Evolutionary conservation across 2,797 vertebrate genomes (phyloP).

Genomic region (Neosilurus hyrtlii): DNA sequence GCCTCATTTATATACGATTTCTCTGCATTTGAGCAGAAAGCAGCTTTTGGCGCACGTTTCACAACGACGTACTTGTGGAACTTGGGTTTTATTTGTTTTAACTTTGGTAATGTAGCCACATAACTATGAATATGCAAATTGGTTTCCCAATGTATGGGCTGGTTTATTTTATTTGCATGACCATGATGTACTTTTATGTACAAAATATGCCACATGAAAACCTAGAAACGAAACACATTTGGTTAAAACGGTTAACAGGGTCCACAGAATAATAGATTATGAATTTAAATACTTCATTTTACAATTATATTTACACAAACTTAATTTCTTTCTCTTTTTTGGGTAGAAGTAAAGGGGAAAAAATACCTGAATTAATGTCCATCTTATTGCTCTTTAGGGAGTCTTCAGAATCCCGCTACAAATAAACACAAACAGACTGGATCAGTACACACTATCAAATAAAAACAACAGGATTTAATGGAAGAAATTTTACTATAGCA

Average conservation of each 20-base stretch:
- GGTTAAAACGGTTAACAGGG: not conserved
- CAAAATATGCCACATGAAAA: not conserved
- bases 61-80: not conserved
- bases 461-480: not conserved
- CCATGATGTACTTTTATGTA: not conserved
- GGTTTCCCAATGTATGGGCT: not conserved
- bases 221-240: not conserved
- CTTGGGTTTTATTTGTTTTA: not conserved
- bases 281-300: not conserved
- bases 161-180: not conserved
- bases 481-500: not conserved
- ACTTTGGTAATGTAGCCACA: not conserved
- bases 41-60: not conserved
- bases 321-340: not conserved
- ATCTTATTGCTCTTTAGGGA: slow-evolving; percentile 88
- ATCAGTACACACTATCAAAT: not conserved
- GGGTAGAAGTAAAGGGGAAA: not conserved
- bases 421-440: slow-evolving; percentile 17
- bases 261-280: not conserved
- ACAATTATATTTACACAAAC: not conserved
- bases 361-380: slow-evolving; percentile 81
- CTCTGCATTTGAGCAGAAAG: not conserved
- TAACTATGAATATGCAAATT: not conserved
- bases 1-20: not conserved
- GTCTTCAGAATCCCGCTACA: slow-evolving; percentile 93